These are phyloP conservation scores for Ornithoptera alexandrae DNA, from an alignment of 2,888 invertebrate species.

Conservation along the genomic window DNA sequence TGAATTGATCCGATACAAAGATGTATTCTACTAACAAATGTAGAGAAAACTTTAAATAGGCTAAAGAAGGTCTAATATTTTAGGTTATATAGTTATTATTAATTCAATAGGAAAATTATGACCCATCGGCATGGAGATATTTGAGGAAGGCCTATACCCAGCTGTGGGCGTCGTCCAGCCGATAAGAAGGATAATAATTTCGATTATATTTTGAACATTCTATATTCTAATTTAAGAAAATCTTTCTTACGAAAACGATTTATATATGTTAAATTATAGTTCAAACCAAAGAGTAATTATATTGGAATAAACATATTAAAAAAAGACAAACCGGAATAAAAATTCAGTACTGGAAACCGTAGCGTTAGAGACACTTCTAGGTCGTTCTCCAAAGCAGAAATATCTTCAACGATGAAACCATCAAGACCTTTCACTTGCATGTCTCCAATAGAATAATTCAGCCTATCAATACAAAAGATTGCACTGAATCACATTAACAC, in stretches of 20 bases:
- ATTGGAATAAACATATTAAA: not conserved
- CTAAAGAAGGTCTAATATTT: too few relatives aligned
- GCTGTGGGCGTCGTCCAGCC: too few relatives aligned
- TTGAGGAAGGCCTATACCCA: too few relatives aligned
- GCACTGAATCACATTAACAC: not conserved
- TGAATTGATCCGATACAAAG: too few relatives aligned
- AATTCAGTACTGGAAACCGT: slow-evolving; percentile 19
- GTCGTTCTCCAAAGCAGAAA: slow-evolving; percentile 7
- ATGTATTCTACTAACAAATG: too few relatives aligned
- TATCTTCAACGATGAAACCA: slow-evolving; percentile 16
- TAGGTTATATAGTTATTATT: too few relatives aligned
- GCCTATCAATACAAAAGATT: slow-evolving; percentile 2
- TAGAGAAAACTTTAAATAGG: too few relatives aligned
- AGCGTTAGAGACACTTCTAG: slow-evolving; percentile 22
- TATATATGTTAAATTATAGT: not conserved
- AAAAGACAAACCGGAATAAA: slow-evolving; percentile 18
- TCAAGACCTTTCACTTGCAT: slow-evolving; percentile 24
- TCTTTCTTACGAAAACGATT: not conserved
- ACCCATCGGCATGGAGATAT: too few relatives aligned
- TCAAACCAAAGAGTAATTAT: not conserved
- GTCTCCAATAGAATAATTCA: slow-evolving; percentile 24
- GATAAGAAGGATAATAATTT: too few relatives aligned
- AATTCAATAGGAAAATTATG: too few relatives aligned
- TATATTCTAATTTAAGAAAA: too few relatives aligned
- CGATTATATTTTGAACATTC: too few relatives aligned